Evolutionary conservation across 2,113 vertebrate genomes (phyloP).

Genomic region (Sturnus vulgaris): DNA sequence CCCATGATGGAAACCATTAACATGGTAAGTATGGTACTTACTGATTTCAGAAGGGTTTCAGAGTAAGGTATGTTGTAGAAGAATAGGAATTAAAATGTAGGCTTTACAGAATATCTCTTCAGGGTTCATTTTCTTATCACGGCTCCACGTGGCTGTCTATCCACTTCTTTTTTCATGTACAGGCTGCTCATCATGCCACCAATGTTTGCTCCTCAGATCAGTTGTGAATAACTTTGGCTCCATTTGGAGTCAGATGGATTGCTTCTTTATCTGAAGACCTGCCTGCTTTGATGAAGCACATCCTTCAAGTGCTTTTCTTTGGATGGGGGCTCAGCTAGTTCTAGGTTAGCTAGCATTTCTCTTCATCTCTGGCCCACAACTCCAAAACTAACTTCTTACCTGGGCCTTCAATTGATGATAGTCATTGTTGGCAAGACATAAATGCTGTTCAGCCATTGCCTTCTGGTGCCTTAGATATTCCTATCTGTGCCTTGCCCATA

Average conservation of each 20-base stretch:
- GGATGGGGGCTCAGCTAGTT: background rate
- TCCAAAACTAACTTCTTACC: background rate
- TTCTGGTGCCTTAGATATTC: background rate
- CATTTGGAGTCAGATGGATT: background rate
- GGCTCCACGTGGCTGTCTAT: background rate
- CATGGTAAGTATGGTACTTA: conserved; percentile 90
- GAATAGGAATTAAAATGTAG: background rate
- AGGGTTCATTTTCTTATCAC: background rate
- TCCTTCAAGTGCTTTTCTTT: background rate
- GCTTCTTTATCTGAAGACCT: background rate
- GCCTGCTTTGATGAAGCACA: background rate
- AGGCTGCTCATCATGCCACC: background rate
- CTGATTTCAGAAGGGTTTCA: background rate
- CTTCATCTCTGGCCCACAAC: background rate
- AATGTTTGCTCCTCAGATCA: background rate
- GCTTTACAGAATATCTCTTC: background rate
- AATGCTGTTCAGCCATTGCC: background rate
- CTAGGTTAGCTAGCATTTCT: background rate
- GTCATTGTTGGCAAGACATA: background rate
- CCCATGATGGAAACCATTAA: conserved; percentile 99
- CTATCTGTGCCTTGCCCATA: background rate
- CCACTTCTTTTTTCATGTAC: background rate
- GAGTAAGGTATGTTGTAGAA: background rate
- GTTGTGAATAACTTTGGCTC: background rate
- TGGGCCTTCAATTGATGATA: background rate